Percentiles rank a stretch among this genome's conserved stretches.
Conservation (phyloP, 2,888 invertebrate genomes). For the Syrphus vitripennis region DNA sequence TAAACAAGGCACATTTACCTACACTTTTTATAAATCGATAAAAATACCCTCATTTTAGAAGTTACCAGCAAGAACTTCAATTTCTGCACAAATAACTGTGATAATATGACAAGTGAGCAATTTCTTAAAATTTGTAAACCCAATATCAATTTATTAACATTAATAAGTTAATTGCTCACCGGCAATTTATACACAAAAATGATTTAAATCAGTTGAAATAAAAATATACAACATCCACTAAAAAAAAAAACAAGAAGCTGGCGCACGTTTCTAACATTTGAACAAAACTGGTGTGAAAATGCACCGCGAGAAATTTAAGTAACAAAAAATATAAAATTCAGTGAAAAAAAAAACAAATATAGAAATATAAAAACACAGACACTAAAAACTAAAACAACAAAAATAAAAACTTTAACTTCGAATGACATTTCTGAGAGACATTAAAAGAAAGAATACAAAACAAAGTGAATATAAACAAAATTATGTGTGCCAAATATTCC, state of each 20-base stretch:
- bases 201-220: not conserved
- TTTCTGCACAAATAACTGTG: conserved; percentile 20
- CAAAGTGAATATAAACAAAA: conserved; percentile 37
- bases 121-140: conserved; percentile 26
- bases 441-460: not conserved
- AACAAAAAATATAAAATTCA: not conserved
- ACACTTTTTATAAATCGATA: not conserved
- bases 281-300: not conserved
- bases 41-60: not conserved
- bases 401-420: not conserved
- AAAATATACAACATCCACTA: not conserved
- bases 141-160: not conserved
- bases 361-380: conserved; percentile 2
- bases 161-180: conserved; percentile 55
- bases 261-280: not conserved
- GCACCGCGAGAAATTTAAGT: not conserved
- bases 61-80: not conserved
- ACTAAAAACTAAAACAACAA: not conserved
- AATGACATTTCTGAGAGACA: conserved; percentile 32
- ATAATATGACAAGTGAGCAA: conserved; percentile 47
- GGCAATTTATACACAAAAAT: conserved; percentile 15
- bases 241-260: not conserved
- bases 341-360: not conserved
- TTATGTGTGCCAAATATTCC: conserved; percentile 66
- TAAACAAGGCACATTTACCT: not conserved